A percentile compares a stretch with the other conserved stretches of the same genome.
phyloP scores from a whole-genome alignment of 2,888 invertebrate species.

The Drosophila mercatorum region DNA sequence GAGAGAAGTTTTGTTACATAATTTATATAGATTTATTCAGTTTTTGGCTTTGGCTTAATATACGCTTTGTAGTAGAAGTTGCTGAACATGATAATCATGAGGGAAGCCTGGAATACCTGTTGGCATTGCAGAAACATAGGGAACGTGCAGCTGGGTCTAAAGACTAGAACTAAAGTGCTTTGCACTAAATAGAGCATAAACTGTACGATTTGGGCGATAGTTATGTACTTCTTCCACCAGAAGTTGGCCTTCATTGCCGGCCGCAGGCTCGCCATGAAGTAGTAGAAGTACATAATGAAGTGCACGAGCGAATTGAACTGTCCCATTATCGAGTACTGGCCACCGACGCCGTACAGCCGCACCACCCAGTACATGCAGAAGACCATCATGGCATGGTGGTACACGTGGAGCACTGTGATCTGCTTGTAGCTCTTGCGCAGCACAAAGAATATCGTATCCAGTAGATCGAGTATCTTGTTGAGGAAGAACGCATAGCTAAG shows the following conservation, averaged over 20 bases:
- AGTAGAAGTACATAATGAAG: conserved; percentile 85
- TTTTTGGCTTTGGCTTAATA: conserved; percentile 23
- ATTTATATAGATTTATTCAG: conserved; percentile 9
- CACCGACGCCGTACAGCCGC: conserved; percentile 88
- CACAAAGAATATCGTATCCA: conserved; percentile 94
- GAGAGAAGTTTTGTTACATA: not conserved
- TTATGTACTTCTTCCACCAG: conserved; percentile 86
- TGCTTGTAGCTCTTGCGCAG: conserved; percentile 94
- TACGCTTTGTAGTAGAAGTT: conserved; percentile 85
- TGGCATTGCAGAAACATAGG: conserved; percentile 85
- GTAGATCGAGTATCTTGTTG: conserved; percentile 89
- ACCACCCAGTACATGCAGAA: conserved; percentile 90
- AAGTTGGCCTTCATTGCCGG: conserved; percentile 84
- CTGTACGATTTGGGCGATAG: conserved; percentile 86
- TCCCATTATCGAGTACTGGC: conserved; percentile 84
- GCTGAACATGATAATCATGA: conserved; percentile 86
- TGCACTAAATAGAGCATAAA: conserved; percentile 88
- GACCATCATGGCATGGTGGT: conserved; percentile 92
- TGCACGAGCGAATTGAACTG: conserved; percentile 85
- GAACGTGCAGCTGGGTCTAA: conserved; percentile 85
- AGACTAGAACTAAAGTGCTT: conserved; percentile 82
- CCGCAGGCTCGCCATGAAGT: conserved; percentile 84
- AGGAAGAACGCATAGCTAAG: conserved; percentile 61
- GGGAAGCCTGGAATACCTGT: conserved; percentile 85
- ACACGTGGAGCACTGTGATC: conserved; percentile 94